Conservation (phyloP, 1,140 invertebrate species). For the Orchestia grillus region DNA sequence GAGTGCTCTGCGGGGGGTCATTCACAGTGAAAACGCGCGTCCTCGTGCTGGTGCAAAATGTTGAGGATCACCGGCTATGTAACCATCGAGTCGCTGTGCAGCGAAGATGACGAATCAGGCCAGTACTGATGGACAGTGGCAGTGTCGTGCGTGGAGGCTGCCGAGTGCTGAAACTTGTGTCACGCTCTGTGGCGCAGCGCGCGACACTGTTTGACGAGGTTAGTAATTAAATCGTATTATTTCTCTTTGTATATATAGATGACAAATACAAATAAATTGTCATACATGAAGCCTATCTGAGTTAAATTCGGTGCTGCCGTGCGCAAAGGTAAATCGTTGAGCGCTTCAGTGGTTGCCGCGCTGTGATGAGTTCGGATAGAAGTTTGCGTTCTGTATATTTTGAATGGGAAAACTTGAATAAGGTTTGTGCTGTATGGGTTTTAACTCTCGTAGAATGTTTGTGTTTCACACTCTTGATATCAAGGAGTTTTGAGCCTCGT, state of each 20-base stretch:
- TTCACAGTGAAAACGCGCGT: too few species aligned
- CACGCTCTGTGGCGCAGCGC: background rate
- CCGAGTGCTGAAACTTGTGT: background rate
- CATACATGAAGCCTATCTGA: background rate
- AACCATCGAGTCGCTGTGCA: too few species aligned
- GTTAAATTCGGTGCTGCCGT: background rate
- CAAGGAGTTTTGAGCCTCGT: background rate
- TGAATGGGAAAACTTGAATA: background rate
- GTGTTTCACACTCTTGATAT: background rate
- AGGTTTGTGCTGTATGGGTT: background rate
- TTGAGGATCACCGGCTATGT: too few species aligned
- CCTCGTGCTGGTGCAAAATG: too few species aligned
- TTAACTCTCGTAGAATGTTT: background rate
- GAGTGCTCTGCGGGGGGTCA: too few species aligned
- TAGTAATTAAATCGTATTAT: too few species aligned
- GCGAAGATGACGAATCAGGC: background rate
- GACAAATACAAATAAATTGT: background rate
- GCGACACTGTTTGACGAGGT: background rate
- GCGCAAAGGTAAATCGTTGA: background rate
- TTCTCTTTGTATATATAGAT: background rate
- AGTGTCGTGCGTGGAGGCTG: background rate
- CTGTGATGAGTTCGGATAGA: background rate
- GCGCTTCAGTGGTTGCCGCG: background rate
- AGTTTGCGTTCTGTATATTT: background rate
- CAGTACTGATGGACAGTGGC: background rate